Evolutionary conservation across 64 coral and sea anemone genomes (phyloP), one percentile per base, ranked within the genome.

Genomic region (Orbicella faveolata): DNA sequence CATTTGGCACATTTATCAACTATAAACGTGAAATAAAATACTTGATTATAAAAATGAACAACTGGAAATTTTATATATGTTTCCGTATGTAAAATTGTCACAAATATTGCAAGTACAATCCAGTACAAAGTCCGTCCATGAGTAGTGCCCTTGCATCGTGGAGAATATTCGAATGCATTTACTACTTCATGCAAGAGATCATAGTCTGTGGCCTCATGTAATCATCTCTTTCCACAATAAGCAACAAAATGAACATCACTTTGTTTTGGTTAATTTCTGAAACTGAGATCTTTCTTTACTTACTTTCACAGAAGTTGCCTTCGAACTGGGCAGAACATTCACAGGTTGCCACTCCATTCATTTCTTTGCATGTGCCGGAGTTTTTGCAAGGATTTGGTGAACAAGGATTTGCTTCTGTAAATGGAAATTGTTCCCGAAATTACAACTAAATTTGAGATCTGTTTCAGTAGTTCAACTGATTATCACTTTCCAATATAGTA

Each of bases 1-100:
- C 94, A 96, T 65, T 87, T 96, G 53, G 91, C 92, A 78, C 94
- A 96, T 75, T 96, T 96, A n/a, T 96, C 94, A 55, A 96, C 94
- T 96, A 54, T 53, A 84, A 87, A 77, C 37, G 12, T 63, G 57
- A 48, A 62, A 18, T 10, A n/a, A 23, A 83, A 8, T 25, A 79
- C 18, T 33, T 6, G 35, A 41, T 59, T 33, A 81, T 30, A 34
- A 12, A 21, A 57, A 67, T 67, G 7, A 41, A 64, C 12, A 59
- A 16, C 55, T 59, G 15, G 55, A 59, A 16, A 59, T 59, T 15
- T 12, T 14, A 9, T 57, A 9, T 57, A 57, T 57, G 13, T 59
- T 59, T 59, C 55, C 2, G 55, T 9, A 0, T 59, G 15, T 59
- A 5, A 48, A 48, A 6, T 48, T 6, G 44, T 48, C 39, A 41